phyloP scores from a whole-genome alignment of 2,888 invertebrate species.

The Spicauda simplicius region DNA sequence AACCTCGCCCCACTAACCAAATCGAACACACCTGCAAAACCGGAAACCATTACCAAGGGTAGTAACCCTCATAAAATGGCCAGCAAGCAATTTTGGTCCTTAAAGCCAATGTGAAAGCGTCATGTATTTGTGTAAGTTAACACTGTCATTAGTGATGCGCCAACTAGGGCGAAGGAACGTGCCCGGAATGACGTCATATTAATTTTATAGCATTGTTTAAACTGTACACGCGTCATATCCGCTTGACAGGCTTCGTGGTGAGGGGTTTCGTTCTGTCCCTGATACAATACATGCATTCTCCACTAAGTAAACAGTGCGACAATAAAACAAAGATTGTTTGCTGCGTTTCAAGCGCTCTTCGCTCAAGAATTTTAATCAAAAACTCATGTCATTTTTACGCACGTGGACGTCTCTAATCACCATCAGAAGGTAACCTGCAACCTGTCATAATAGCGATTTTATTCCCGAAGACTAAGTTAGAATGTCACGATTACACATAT shows the following conservation, averaged over 20 bases:
- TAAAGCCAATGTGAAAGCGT: conserved; percentile 1
- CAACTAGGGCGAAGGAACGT: conserved; percentile 24
- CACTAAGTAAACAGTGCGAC: background rate
- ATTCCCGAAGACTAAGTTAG: no score
- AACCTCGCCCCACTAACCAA: conserved; percentile 16
- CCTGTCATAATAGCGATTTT: no score
- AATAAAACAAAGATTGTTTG: no score
- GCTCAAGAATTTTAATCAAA: no score
- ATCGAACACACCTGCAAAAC: conserved; percentile 30
- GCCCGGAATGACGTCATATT: conserved; percentile 31
- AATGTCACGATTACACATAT: no score
- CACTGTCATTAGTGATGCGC: conserved; percentile 29
- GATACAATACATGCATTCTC: background rate
- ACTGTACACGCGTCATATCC: conserved; percentile 12
- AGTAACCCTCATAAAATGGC: conserved; percentile 7
- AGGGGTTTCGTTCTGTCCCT: conserved; percentile 5
- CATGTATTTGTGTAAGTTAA: conserved; percentile 6
- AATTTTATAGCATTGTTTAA: conserved; percentile 29
- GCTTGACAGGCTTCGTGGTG: conserved; percentile 13
- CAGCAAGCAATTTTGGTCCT: conserved; percentile 5
- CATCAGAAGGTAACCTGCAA: no score
- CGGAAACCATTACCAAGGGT: conserved; percentile 29
- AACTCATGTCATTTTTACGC: no score
- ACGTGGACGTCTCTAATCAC: no score
- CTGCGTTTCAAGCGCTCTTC: no score